A percentile compares a stretch with the other conserved stretches of the same genome.
Evolutionary conservation across 2,888 invertebrate genomes (phyloP).

Genomic region (Athetis lepigone): DNA sequence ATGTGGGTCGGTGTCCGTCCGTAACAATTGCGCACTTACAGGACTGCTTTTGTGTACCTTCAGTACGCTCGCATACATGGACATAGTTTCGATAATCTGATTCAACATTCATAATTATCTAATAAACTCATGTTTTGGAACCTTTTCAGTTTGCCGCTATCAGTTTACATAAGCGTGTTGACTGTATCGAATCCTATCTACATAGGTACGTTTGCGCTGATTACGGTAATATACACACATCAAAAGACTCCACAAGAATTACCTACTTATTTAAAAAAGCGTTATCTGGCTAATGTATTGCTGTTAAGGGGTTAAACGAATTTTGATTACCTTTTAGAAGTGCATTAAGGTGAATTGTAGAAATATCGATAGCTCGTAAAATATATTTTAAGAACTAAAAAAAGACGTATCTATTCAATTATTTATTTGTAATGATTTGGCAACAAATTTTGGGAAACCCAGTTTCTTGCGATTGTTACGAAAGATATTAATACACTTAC

Average conservation of each 20-base stretch:
- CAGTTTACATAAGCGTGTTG: slow-evolving; percentile 80
- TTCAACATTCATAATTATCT: slow-evolving; percentile 86
- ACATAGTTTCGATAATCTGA: slow-evolving; percentile 81
- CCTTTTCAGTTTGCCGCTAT: slow-evolving; percentile 88
- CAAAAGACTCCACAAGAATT: slow-evolving; percentile 63
- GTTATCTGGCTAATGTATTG: slow-evolving; percentile 48
- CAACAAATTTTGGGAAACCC: background rate
- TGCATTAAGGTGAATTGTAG: slow-evolving; percentile 9
- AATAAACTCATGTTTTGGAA: slow-evolving; percentile 86
- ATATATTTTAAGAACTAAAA: background rate
- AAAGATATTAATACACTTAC: too few species aligned
- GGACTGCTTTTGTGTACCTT: slow-evolving; percentile 63
- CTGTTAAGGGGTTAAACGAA: slow-evolving; percentile 32
- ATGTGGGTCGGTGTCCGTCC: slow-evolving; percentile 48
- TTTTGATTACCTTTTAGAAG: slow-evolving; percentile 38
- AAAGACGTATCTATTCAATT: background rate
- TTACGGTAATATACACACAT: slow-evolving; percentile 70
- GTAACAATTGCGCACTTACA: slow-evolving; percentile 63
- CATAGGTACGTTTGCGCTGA: slow-evolving; percentile 71
- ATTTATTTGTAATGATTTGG: background rate
- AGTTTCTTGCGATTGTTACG: too few species aligned
- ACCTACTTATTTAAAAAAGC: slow-evolving; percentile 46
- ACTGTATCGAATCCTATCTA: slow-evolving; percentile 80
- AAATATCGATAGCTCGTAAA: background rate
- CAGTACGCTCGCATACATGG: slow-evolving; percentile 76